Evolutionary conservation across 2,113 vertebrate genomes (phyloP).

Genomic region (Gallinago undulata): DNA sequence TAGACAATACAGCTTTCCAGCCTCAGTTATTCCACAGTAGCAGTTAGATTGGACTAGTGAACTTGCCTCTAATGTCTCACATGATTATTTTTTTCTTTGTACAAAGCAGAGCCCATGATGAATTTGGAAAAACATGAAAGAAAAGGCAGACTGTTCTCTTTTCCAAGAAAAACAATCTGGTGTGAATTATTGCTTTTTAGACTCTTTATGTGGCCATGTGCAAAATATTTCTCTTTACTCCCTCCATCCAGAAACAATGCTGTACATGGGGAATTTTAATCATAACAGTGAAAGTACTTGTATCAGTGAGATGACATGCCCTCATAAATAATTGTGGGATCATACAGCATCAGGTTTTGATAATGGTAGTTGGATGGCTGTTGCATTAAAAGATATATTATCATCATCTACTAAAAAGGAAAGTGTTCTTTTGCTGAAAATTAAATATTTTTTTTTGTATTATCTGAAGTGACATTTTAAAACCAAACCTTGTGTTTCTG

Average conservation of each 20-base stretch:
- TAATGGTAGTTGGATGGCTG: neutral
- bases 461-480: neutral
- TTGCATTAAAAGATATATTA: neutral
- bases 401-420: neutral
- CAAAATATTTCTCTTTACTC: neutral
- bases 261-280: neutral
- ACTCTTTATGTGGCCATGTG: rapidly evolving
- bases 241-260: neutral
- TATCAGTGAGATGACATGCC: neutral
- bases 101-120: neutral
- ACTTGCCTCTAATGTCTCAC: neutral
- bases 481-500: neutral
- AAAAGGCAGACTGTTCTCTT: neutral
- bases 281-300: neutral
- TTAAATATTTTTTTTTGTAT: neutral
- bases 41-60: neutral
- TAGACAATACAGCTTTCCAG: neutral
- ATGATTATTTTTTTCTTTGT: neutral
- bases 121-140: neutral
- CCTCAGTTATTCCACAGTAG: neutral
- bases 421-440: neutral
- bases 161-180: neutral
- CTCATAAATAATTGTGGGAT: neutral
- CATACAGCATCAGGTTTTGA: neutral
- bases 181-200: neutral